Base-by-base conservation (phyloP, 2,113 vertebrate genomes). In the Elephas maximus region DNA sequence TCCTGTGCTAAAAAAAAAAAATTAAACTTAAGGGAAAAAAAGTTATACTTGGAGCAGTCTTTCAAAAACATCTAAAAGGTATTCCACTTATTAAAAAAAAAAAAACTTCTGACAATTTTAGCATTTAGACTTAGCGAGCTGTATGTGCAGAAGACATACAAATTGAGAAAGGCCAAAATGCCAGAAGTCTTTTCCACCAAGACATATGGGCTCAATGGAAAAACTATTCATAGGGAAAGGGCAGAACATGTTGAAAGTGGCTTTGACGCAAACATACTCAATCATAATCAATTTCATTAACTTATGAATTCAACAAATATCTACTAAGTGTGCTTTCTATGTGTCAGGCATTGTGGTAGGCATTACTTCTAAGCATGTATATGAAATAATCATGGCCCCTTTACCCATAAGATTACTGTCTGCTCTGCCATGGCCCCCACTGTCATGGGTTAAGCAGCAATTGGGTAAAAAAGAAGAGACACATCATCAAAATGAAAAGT, bases 251-350 rank as follows among this genome's bases (percentile, higher is more conserved):
- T 41, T 92, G 74, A 93, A 93, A 92, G 85, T 15, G 62, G 7
- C 80, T 74, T 41, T 28, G 33, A 79, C 86, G 8, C 62, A 84
- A 87, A 30, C 81, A 86, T 63, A 77, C 48, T 60, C 51, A 79
- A 76, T 76, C 80, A 96, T 86, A 73, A 88, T 82, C 44, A n/a
- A 93, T 85, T 93, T 91, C 53, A 94, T 86, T 82, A 69, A 41
- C 30, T 90, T 94, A 92, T 7, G 95, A 57, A 78, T 69, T 41
- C 37, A 86, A 82, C 24, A 82, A 78, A 51, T 78, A 77, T 10
- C 45, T 84, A 65, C 63, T 71, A 94, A 48, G 69, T 86, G 6
- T 30, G 86, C 37, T 74, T 86, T 65, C 37, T 28, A 63, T 26
- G 7, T 89, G 53, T 74, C 62, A 53, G 8, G 20, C 37, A 91